These are phyloP conservation scores for Cichladusa arquata DNA, from an alignment of 2,113 vertebrate genomes.

Conservation along the genomic window DNA sequence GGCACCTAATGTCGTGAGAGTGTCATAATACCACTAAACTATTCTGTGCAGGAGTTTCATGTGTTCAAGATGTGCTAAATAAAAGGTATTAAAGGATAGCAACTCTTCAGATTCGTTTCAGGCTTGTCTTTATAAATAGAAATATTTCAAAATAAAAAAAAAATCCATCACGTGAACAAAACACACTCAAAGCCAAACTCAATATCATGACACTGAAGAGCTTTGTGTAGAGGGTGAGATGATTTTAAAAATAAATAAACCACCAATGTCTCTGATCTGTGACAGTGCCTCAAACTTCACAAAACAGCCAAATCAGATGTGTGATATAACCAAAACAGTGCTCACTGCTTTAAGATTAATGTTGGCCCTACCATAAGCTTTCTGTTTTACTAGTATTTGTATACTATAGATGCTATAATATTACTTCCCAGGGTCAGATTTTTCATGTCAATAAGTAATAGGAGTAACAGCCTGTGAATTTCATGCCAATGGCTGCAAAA, in stretches of 20 bases:
- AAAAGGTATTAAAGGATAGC: rapidly evolving
- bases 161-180: background rate
- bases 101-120: background rate
- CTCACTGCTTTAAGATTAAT: background rate
- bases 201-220: rapidly evolving
- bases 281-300: background rate
- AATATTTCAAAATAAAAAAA: background rate
- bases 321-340: background rate
- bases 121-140: background rate
- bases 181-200: background rate
- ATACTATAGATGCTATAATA: background rate
- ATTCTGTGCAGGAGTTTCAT: background rate
- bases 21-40: background rate
- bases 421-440: background rate
- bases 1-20: background rate
- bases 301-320: background rate
- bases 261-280: background rate
- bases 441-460: background rate
- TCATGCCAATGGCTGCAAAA: background rate
- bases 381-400: background rate
- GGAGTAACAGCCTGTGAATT: background rate
- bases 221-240: background rate
- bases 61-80: background rate
- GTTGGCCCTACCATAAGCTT: background rate
- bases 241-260: background rate